Base-by-base conservation (phyloP, 1,140 invertebrate species). In the Aphidius gifuensis region DNA sequence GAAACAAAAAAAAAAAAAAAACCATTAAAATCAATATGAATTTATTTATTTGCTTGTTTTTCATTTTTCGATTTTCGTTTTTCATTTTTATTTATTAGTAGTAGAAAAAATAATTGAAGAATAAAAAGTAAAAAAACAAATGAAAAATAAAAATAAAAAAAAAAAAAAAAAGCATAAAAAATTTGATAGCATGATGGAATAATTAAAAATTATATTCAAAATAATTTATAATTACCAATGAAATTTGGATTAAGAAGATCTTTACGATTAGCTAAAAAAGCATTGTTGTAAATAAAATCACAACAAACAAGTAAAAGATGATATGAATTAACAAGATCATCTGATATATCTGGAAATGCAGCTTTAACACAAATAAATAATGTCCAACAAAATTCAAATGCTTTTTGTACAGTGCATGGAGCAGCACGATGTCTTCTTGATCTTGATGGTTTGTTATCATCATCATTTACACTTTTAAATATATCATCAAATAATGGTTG, bases 351-450 rank as follows among this genome's bases (percentile, higher is more conserved):
- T 50, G 89, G 84, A 70, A 92, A 88, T 69, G 90, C 87, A 61
- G 88, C 90, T 81, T 97, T 97, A n/a, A 95, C 89, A 79, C 91
- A 90, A 23, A 97, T 85, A 82, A 96, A 98, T 40, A 97, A 78
- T 42, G 91, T 93, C 96, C 95, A 98, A 70, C 90, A 90, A 73
- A 97, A 96, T 70, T 95, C 92, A 80, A 95, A 97, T 9, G 97
- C 79, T 75, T 92, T 91, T 44, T 86, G 85, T 55, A 89, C 84
- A 11, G 90, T 89, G 75, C 90, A 94, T 47, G 86, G 88, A 40
- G 87, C 81, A 82, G 89, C 85, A 85, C 90, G 85, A 81, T 86
- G 81, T 81, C 90, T 84, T 78, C 86, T 76, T 69, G 85, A 76
- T 66, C 79, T 77, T 75, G 83, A 73, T 80, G 87, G 76, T 73